A percentile compares a stretch with the other conserved stretches of the same genome.
phyloP scores from a whole-genome alignment of 2,113 vertebrate genomes.

The Oryzias javanicus region DNA sequence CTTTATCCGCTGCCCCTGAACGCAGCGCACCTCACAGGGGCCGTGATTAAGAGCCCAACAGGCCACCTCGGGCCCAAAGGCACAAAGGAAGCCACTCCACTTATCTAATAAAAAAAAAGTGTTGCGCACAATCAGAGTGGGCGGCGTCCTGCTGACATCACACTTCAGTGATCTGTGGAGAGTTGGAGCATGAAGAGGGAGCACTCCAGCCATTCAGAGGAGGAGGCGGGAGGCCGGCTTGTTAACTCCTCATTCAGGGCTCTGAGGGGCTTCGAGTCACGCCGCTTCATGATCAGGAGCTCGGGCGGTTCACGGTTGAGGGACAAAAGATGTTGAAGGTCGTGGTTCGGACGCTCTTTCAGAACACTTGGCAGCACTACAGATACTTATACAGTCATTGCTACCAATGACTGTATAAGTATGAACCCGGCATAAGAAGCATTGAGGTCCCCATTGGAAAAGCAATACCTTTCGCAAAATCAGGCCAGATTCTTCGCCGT shows the following conservation, averaged over 20 bases:
- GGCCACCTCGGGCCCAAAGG: slow-evolving; percentile 73
- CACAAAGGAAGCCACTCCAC: slow-evolving; percentile 75
- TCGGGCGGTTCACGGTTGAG: too few relatives aligned
- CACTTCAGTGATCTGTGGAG: slow-evolving; percentile 63
- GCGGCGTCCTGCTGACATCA: slow-evolving; percentile 63
- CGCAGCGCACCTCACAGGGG: slow-evolving; percentile 64
- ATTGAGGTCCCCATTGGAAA: too few relatives aligned
- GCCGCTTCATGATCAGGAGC: background rate
- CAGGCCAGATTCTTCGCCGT: too few relatives aligned
- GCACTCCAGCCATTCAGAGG: slow-evolving; percentile 36
- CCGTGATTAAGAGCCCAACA: slow-evolving; percentile 73
- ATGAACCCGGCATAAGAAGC: too few relatives aligned
- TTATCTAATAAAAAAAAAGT: slow-evolving; percentile 75
- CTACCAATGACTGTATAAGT: too few relatives aligned
- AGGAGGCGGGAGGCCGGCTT: slow-evolving; percentile 28
- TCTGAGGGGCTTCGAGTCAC: slow-evolving; percentile 29
- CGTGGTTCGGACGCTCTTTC: too few relatives aligned
- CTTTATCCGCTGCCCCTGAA: slow-evolving; percentile 64
- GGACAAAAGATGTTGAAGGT: too few relatives aligned
- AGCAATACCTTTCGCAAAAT: too few relatives aligned
- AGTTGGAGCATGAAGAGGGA: slow-evolving; percentile 32
- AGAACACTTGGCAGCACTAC: too few relatives aligned
- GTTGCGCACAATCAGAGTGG: slow-evolving; percentile 51
- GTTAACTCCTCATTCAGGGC: slow-evolving; percentile 54
- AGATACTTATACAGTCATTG: too few relatives aligned